phyloP scores from a whole-genome alignment of 1,140 invertebrate genomes.

The Drosophila arizonae region DNA sequence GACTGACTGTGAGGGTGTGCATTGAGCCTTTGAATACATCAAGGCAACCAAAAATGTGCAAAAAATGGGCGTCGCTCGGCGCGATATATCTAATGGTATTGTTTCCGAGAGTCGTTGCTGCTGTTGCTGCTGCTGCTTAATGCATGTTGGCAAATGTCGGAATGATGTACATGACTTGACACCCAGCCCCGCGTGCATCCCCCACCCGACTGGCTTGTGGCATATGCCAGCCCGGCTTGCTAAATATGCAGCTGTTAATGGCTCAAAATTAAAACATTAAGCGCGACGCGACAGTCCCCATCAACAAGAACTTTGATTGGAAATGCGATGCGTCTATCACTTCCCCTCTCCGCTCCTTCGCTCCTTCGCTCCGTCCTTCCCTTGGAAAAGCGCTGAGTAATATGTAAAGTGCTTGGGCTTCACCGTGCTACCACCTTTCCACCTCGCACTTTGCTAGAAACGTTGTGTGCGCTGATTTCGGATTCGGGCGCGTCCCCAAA shows the following conservation, averaged over 20 bases:
- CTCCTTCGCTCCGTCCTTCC: neutral
- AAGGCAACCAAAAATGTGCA: conserved; percentile 71
- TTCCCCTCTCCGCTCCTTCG: neutral
- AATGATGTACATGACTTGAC: conserved; percentile 69
- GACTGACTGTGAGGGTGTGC: conserved; percentile 50
- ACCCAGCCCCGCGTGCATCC: neutral
- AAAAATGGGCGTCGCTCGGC: conserved; percentile 76
- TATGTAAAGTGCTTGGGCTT: conserved; percentile 59
- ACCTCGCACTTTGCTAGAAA: conserved; percentile 53
- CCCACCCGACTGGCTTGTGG: conserved; percentile 18
- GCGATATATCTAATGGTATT: conserved; percentile 79
- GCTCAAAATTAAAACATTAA: conserved; percentile 78
- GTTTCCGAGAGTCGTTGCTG: conserved; percentile 61
- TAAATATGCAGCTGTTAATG: conserved; percentile 78
- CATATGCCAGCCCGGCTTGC: conserved; percentile 58
- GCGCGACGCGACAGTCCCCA: conserved; percentile 53
- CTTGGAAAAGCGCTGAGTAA: conserved; percentile 68
- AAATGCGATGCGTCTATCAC: conserved; percentile 48
- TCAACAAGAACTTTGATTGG: conserved; percentile 63
- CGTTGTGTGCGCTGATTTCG: conserved; percentile 28
- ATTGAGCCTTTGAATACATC: conserved; percentile 44
- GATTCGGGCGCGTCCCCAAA: conserved; percentile 1
- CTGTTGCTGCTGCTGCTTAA: conserved; percentile 55
- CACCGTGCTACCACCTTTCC: conserved; percentile 11
- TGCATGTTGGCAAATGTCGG: conserved; percentile 76